Percentiles rank a stretch among this genome's conserved stretches.
Conservation (phyloP, 1,140 invertebrate genomes). For the Psix sp. region DNA sequence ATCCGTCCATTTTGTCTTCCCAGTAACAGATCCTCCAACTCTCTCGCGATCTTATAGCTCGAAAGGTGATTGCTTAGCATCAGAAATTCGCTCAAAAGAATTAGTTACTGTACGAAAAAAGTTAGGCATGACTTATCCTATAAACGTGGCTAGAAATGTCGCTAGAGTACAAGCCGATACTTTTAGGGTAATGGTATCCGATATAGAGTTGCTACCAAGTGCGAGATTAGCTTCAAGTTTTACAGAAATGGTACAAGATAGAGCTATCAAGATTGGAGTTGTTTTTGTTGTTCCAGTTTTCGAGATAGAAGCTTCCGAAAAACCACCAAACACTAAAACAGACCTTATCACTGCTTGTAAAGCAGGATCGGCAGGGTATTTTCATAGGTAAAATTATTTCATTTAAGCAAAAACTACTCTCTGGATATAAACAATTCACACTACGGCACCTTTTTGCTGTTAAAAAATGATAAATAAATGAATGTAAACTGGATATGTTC, state of each 20-base stretch:
- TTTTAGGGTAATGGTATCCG: constrained; percentile 84
- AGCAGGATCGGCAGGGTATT: constrained; percentile 78
- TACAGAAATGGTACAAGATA: constrained; percentile 78
- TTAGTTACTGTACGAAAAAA: constrained; percentile 76
- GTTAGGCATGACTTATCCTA: constrained; percentile 82
- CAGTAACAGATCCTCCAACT: constrained; percentile 68
- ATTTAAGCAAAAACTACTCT: too few species aligned
- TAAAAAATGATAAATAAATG: too few species aligned
- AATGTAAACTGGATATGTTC: too few species aligned
- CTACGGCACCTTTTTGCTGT: too few species aligned
- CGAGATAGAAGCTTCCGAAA: constrained; percentile 82
- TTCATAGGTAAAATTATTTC: constrained; percentile 75
- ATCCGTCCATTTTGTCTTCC: constrained; percentile 84
- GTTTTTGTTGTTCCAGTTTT: constrained; percentile 86
- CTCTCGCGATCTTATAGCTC: constrained; percentile 33
- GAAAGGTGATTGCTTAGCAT: constrained; percentile 65
- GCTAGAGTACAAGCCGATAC: constrained; percentile 81
- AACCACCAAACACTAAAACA: constrained; percentile 80
- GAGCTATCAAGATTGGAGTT: constrained; percentile 73
- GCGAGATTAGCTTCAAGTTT: constrained; percentile 81
- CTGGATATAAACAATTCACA: too few species aligned
- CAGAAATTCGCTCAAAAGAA: constrained; percentile 65
- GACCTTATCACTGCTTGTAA: constrained; percentile 71
- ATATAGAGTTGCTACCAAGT: constrained; percentile 86
- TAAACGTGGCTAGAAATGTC: constrained; percentile 86